Base-by-base conservation (phyloP, 2,888 invertebrate genomes). In the Mechanitis messenoides region DNA sequence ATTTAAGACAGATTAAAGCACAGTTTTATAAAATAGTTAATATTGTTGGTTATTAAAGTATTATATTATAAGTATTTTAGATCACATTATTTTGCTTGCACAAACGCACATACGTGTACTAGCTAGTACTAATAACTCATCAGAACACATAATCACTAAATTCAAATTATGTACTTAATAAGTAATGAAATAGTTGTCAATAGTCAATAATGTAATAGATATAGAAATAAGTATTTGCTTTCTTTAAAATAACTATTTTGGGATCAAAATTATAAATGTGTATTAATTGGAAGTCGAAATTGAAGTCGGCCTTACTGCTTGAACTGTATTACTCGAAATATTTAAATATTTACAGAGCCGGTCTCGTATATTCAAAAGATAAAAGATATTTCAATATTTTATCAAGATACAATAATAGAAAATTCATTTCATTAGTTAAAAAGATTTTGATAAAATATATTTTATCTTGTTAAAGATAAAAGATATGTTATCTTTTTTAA, bases 101-200 rank as follows among this genome's bases (percentile, higher is more conserved):
- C 73, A 70, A 71, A 59, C 71, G 73, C 75, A 75, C 76, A 68
- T 75, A 56, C 60, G 62, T 50, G 60, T 59, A 64, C 59, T 64
- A 70, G 69, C 64, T 70, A 69, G 66, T 61, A 56, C 53, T 58
- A 56, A 63, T 57, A 45, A 57, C 20, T 20, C 20, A 20, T 20
- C 28, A 45, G 55, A n/a, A 59, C 54, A 45, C 45, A 31, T 35
- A 46, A 33, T 69, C 72, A 72, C 73, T 73, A 68, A 74, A 76
- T 77, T 76, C 75, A 77, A 77, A 69, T 74, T 72, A 74, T 81
- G 87, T 87, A 87, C 86, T 87, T 88, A 87, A 85, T 75, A 82
- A 78, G 71, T 62, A 77, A 62, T 54, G 60, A 66, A 78, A 79
- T 82, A 84, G 81, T 74, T 80, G 73, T 79, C 83, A 79, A 84